phyloP scores from a whole-genome alignment of 1,140 invertebrate genomes.

The Caenorhabditis tropicalis region DNA sequence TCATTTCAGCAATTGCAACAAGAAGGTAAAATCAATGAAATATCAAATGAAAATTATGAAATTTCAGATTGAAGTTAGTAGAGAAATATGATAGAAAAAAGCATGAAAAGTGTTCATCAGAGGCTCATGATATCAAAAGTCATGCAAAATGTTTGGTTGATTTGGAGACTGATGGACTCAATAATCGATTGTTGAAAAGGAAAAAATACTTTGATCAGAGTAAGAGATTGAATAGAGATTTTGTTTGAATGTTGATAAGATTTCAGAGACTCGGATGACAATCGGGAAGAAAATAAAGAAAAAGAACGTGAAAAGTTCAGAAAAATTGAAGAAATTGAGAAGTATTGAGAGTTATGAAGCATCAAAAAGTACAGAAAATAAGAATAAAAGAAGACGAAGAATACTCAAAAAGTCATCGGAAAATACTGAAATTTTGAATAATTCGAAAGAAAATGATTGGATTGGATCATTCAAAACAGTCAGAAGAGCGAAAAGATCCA shows the following conservation, averaged over 20 bases:
- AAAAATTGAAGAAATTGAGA: conserved; percentile 9
- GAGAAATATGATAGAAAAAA: conserved; percentile 32
- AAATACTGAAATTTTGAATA: background rate
- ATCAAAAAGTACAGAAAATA: background rate
- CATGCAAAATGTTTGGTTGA: conserved; percentile 53
- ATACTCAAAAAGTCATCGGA: background rate
- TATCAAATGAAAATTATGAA: background rate
- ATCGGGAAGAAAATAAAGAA: background rate
- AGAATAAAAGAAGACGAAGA: background rate
- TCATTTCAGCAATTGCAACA: conserved; percentile 50
- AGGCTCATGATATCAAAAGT: conserved; percentile 43
- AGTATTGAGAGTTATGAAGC: conserved; percentile 32
- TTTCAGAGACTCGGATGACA: background rate
- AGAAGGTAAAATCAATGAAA: background rate
- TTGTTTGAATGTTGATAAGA: background rate
- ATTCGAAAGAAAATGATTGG: background rate
- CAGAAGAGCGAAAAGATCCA: conserved; percentile 11
- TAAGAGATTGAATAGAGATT: background rate
- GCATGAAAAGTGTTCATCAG: conserved; percentile 42
- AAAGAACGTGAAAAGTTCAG: background rate
- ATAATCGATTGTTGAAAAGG: background rate
- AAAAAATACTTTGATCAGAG: conserved; percentile 5
- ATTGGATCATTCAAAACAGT: conserved; percentile 36
- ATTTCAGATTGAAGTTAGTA: conserved; percentile 43
- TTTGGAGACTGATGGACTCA: background rate